These are phyloP conservation scores for human (Homo sapiens) DNA, from an alignment of 2,113 vertebrate species.

Conservation along the genomic window DNA sequence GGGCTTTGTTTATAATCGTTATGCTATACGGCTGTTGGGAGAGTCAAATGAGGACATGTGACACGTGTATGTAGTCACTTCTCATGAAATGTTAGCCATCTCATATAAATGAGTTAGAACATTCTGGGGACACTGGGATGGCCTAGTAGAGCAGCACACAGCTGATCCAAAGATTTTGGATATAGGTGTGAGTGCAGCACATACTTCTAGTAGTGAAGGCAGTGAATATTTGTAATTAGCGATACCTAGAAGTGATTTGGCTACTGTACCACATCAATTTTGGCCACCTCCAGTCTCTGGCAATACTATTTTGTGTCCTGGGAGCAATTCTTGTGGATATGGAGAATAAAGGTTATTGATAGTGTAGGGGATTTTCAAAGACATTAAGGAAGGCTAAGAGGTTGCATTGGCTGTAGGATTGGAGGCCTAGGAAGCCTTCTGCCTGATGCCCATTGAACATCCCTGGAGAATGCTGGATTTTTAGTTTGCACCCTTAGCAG, in stretches of 20 bases:
- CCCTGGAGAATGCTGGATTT: not conserved
- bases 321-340: not conserved
- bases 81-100: not conserved
- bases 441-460: not conserved
- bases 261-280: not conserved
- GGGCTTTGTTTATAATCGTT: slow-evolving; percentile 1
- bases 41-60: not conserved
- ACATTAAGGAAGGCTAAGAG: not conserved
- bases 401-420: not conserved
- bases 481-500: not conserved
- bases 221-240: not conserved
- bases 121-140: not conserved
- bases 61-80: not conserved
- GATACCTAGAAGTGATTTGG: not conserved
- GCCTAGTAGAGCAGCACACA: not conserved
- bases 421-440: not conserved
- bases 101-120: not conserved
- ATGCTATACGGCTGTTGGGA: not conserved
- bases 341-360: not conserved
- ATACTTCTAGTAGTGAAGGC: not conserved
- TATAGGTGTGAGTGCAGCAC: not conserved
- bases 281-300: not conserved
- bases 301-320: not conserved
- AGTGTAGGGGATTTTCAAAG: not conserved
- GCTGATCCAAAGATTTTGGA: not conserved